These are phyloP conservation scores for Donacobius atricapilla DNA, from an alignment of 2,113 vertebrate species.

Conservation along the genomic window DNA sequence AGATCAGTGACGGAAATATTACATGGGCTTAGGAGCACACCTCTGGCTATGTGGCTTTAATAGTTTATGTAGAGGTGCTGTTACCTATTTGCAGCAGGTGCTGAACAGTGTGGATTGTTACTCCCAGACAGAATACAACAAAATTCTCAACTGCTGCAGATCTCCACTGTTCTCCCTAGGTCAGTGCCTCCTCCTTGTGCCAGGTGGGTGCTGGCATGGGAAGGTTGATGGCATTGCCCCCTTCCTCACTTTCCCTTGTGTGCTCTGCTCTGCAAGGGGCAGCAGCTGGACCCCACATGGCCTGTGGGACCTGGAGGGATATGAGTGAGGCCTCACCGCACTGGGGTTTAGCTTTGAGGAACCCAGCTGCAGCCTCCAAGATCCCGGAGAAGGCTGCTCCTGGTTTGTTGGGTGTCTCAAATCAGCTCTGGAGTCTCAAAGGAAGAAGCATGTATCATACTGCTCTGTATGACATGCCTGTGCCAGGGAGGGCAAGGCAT, in stretches of 20 bases:
- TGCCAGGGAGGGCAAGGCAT: not conserved
- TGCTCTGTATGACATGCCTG: fast-evolving
- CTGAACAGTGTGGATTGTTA: not conserved
- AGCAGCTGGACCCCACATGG: not conserved
- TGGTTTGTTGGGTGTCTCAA: not conserved
- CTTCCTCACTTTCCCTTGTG: fast-evolving
- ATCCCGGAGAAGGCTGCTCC: not conserved
- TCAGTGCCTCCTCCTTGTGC: not conserved
- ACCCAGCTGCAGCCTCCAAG: not conserved
- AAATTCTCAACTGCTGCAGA: not conserved
- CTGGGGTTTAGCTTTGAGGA: fast-evolving
- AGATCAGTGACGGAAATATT: not conserved
- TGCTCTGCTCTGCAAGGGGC: fast-evolving
- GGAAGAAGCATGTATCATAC: fast-evolving
- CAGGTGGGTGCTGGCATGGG: fast-evolving
- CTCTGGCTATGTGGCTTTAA: not conserved
- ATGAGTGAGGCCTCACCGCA: fast-evolving
- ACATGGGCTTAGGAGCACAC: not conserved
- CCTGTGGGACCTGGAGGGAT: fast-evolving
- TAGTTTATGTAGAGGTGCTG: not conserved
- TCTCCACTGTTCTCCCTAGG: not conserved
- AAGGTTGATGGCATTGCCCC: not conserved
- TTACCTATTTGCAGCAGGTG: not conserved
- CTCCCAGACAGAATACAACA: not conserved
- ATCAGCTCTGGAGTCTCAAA: not conserved